Evolutionary conservation across 2,113 vertebrate genomes (phyloP), one percentile per base, ranked within the genome.

Genomic region (Esox niger): DNA sequence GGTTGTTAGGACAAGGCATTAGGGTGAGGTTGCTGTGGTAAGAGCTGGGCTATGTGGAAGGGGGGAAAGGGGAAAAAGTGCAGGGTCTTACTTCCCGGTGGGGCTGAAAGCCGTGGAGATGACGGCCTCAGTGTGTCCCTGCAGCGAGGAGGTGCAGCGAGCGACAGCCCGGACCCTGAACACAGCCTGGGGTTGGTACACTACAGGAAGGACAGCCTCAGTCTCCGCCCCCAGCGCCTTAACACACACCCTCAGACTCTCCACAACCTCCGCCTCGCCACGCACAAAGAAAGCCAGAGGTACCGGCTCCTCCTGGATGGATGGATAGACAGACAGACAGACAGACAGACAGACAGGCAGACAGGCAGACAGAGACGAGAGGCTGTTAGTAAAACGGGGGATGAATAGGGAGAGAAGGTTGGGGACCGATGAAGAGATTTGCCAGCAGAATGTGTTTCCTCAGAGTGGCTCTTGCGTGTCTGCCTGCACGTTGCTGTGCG

Each of bases 31-130:
- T 38, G 35, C n/a, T 38, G 35, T 6, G 35, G 35, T 6, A 38
- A 11, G 35, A 38, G 11, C 5, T 5, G 11, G 35, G 11, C 35
- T n/a, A 38, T 5, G 11, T 11, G 11, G 35, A 55, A 9, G 25
- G 52, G 25, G 52, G 11, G 35, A 55, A 9, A 55, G 52, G 25
- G 52, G n/a, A 23, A 55, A 55, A 55, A 23, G 1, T 4, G 25
- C n/a, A 55, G 52, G 2, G n/a, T n/a, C 97, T 87, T 88, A 98
- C 97, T 97, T 98, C 82, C 96, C 97, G 0, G 96, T 98, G 31
- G 97, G 97, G 84, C 97, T 99, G 82, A 99, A 99, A 29, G 96
- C 92, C 10, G 96, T 94, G 0, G 97, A 98, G 86, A 98, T 98
- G 77, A 99, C 95, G 0, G 97, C 96, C 67, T 99, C 97, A 0